Base-by-base conservation (phyloP, 2,113 vertebrate genomes). In the Salvelinus sp. region DNA sequence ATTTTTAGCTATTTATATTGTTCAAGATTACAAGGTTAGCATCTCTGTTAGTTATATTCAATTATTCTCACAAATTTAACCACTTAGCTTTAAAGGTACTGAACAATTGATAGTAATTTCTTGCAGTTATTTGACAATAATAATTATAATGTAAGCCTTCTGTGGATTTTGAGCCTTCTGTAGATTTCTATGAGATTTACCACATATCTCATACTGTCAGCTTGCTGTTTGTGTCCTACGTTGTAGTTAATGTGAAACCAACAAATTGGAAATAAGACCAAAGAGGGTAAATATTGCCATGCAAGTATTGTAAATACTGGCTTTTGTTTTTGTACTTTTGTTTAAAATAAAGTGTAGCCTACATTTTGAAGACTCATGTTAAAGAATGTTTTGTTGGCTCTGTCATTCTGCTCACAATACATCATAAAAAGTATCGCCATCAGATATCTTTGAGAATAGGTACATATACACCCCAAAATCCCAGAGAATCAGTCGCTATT, bases 241-340 rank as follows among this genome's bases (percentile, higher is more conserved):
- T 84, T 81, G 75, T 30, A 72, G 70, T 74, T 74, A 23, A 76
- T 86, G 79, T 69, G 47, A 87, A 89, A 86, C 63, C 80, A 85
- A 88, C 90, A 91, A 94, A 94, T 96, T 92, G 93, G 94, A 94
- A 96, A 93, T 94, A 91, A 95, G 94, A 97, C 96, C 96, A 98
- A 98, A 98, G 96, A 96, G 90, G 94, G 94, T 94, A 82, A 91
- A 87, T 87, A 89, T 88, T 91, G 88, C 84, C 91, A 89, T 91
- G 91, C 89, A 89, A 94, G 95, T 94, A 95, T 91, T 98, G 97
- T 98, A 98, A 96, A 97, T 98, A 97, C 90, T 94, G 92, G 94
- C 92, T 92, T 94, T 93, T 91, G 89, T 90, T 92, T 94, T 93
- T 94, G 90, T 96, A 95, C 93, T 95, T 95, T 96, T 97, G 95